Percentiles rank a stretch among this genome's conserved stretches.
Evolutionary conservation across 2,888 invertebrate genomes (phyloP).

Genomic region (Drosophila nr. perissopoda): DNA sequence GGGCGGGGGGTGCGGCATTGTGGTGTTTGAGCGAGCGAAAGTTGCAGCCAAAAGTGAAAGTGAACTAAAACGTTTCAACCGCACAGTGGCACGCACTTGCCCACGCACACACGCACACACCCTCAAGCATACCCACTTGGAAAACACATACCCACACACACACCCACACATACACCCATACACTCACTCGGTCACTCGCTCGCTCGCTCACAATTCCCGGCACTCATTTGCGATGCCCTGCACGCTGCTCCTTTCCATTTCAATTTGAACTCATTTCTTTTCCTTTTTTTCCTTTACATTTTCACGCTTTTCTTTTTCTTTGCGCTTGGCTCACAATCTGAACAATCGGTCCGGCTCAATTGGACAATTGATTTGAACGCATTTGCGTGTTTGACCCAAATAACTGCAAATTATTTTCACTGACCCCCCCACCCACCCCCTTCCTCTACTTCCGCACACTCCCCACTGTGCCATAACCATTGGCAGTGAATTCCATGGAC

Average conservation of each 20-base stretch:
- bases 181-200: slow-evolving; percentile 10
- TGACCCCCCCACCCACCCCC: fast-evolving
- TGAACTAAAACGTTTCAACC: slow-evolving; percentile 64
- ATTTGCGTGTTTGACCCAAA: slow-evolving; percentile 81
- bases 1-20: slow-evolving; percentile 5
- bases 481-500: slow-evolving; percentile 31
- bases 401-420: slow-evolving; percentile 76
- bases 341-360: slow-evolving; percentile 68
- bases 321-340: slow-evolving; percentile 48
- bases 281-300: slow-evolving; percentile 5
- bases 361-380: slow-evolving; percentile 83
- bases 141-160: slow-evolving; percentile 6
- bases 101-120: slow-evolving; percentile 26
- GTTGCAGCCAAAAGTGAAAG: slow-evolving; percentile 65
- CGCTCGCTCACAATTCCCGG: slow-evolving; percentile 19
- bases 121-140: slow-evolving; percentile 6
- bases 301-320: slow-evolving; percentile 8
- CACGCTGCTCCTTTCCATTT: slow-evolving; percentile 80
- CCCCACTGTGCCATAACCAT: slow-evolving; percentile 65
- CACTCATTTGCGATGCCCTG: slow-evolving; percentile 78
- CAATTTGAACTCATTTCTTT: slow-evolving; percentile 72
- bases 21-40: slow-evolving; percentile 29
- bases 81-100: slow-evolving; percentile 66
- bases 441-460: neutral
- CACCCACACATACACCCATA: slow-evolving; percentile 14